Evolutionary conservation across 2,113 vertebrate genomes (phyloP).

Genomic region (Fulica atra): DNA sequence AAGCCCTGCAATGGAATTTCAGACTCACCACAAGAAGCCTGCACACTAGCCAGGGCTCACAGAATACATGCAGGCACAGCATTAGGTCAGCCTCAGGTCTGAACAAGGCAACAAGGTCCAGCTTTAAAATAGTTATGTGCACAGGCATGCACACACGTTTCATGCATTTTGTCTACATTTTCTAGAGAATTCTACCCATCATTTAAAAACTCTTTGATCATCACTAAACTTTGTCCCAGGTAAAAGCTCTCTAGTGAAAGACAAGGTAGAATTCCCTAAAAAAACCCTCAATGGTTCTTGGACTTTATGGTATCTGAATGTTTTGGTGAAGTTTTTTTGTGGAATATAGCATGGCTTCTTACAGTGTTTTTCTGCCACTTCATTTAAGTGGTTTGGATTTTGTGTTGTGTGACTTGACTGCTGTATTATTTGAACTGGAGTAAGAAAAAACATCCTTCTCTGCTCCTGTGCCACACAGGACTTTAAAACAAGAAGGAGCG

Average conservation of each 20-base stretch:
- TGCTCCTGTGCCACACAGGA: not conserved
- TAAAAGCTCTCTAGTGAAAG: not conserved
- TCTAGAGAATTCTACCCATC: not conserved
- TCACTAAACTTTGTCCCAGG: not conserved
- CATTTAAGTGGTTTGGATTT: not conserved
- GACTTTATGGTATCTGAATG: not conserved
- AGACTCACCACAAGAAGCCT: not conserved
- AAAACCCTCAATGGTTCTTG: not conserved
- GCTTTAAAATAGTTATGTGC: not conserved
- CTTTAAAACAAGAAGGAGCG: not conserved
- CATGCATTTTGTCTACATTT: not conserved
- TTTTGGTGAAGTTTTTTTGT: not conserved
- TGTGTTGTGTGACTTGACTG: not conserved
- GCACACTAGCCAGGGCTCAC: not conserved
- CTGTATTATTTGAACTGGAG: not conserved
- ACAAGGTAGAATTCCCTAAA: not conserved
- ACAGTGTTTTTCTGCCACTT: not conserved
- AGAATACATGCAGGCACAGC: not conserved
- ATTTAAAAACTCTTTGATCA: not conserved
- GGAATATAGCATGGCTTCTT: not conserved
- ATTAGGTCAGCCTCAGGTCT: not conserved
- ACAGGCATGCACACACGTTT: not conserved
- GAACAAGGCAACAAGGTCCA: not conserved
- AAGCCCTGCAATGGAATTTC: constrained; percentile 5
- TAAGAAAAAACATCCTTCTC: not conserved